Conservation (phyloP, 2,113 vertebrate species). For the Aspidoscelis tigris region DNA sequence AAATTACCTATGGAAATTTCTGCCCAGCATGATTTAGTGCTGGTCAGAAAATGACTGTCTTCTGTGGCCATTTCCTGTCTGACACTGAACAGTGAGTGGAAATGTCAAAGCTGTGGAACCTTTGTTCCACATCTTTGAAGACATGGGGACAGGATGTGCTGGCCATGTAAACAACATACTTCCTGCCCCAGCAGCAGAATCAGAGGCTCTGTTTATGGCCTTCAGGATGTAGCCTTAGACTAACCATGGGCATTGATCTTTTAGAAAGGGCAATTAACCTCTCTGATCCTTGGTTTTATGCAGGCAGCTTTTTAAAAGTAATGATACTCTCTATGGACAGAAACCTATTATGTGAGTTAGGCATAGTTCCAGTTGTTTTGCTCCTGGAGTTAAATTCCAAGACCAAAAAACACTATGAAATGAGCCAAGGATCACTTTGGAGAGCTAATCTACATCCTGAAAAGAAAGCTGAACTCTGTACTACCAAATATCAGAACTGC, state of each 20-base stretch:
- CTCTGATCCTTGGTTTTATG: not conserved
- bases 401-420: not conserved
- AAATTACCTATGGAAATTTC: too few relatives aligned
- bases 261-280: not conserved
- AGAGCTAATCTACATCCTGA: not conserved
- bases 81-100: too few relatives aligned
- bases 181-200: too few relatives aligned
- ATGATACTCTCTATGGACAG: not conserved
- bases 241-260: not conserved
- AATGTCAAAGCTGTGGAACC: too few relatives aligned
- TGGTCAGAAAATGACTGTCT: too few relatives aligned
- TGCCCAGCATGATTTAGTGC: too few relatives aligned
- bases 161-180: too few relatives aligned
- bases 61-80: too few relatives aligned
- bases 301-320: not conserved
- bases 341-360: not conserved
- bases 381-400: not conserved
- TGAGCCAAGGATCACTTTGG: not conserved
- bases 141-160: too few relatives aligned
- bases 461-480: not conserved
- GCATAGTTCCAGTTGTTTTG: slow-evolving; percentile 8
- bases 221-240: not conserved
- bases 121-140: too few relatives aligned
- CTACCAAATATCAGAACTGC: not conserved
- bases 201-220: too few relatives aligned